These are phyloP conservation scores for Geotrupes spiniger DNA, from an alignment of 2,888 invertebrate species.

Conservation along the genomic window DNA sequence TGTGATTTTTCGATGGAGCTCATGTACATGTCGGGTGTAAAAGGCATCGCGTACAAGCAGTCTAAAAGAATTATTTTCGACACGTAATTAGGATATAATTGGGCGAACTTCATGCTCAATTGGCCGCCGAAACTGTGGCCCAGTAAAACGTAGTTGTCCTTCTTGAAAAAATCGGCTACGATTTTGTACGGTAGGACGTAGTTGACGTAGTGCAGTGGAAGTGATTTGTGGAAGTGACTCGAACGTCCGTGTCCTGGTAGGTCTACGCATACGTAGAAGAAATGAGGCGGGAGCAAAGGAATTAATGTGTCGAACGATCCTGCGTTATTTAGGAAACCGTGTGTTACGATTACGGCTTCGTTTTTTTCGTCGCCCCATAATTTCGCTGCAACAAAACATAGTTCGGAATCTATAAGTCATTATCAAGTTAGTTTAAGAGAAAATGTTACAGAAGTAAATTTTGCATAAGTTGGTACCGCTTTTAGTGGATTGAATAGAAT, in stretches of 20 bases:
- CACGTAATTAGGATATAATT: constrained; percentile 24
- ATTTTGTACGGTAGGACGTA: constrained; percentile 15
- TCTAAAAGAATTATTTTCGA: neutral
- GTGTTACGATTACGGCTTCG: constrained; percentile 57
- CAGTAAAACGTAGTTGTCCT: constrained; percentile 19
- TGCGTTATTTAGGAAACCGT: constrained; percentile 60
- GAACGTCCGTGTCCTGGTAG: constrained; percentile 63
- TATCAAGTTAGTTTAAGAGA: too few species aligned
- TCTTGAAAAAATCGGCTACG: constrained; percentile 18
- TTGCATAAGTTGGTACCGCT: too few species aligned
- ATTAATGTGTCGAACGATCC: constrained; percentile 59
- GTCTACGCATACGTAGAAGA: constrained; percentile 53
- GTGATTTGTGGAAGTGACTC: constrained; percentile 50
- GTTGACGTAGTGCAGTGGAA: constrained; percentile 13
- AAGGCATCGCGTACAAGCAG: too few species aligned
- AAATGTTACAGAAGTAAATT: too few species aligned
- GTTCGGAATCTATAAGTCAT: too few species aligned
- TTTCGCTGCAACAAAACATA: constrained; percentile 49
- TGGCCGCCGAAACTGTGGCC: constrained; percentile 52
- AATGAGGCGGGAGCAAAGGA: constrained; percentile 52
- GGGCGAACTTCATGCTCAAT: constrained; percentile 36
- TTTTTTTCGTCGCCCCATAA: constrained; percentile 59
- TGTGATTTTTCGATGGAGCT: too few species aligned
- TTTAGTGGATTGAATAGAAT: too few species aligned
- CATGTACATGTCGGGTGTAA: too few species aligned